Percentiles rank a stretch among this genome's conserved stretches.
Evolutionary conservation across 1,140 invertebrate species (phyloP).

Genomic region (Heliconius nattereri): DNA sequence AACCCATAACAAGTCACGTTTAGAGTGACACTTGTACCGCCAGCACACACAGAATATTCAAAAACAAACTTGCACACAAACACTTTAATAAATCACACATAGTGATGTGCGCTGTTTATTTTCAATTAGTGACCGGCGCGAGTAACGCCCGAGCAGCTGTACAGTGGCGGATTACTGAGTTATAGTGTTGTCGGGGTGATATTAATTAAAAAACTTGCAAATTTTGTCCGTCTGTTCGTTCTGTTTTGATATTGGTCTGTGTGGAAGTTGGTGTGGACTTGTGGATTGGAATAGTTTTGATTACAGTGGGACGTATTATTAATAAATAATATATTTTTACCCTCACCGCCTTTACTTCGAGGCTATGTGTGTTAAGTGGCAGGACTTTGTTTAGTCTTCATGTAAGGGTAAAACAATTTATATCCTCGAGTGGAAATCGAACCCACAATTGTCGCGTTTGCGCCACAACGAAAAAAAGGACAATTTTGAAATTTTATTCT

Average conservation of each 20-base stretch:
- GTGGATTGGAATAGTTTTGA: not conserved
- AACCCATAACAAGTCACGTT: too few relatives aligned
- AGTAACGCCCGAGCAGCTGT: slow-evolving; percentile 59
- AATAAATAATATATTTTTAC: too few relatives aligned
- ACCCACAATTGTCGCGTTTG: too few relatives aligned
- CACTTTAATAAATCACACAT: slow-evolving; percentile 53
- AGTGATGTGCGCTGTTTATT: slow-evolving; percentile 55
- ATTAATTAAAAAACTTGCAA: slow-evolving; percentile 54
- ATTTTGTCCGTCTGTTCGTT: slow-evolving; percentile 39
- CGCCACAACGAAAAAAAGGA: too few relatives aligned
- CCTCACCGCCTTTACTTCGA: too few relatives aligned
- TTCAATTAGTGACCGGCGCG: slow-evolving; percentile 56
- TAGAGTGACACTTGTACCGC: too few relatives aligned
- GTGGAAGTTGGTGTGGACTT: not conserved
- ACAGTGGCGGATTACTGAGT: slow-evolving; percentile 58
- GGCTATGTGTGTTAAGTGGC: too few relatives aligned
- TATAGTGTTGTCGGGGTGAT: slow-evolving; percentile 43
- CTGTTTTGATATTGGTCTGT: slow-evolving; percentile 10
- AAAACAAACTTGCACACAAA: slow-evolving; percentile 13
- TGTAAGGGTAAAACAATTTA: too few relatives aligned
- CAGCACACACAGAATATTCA: not conserved
- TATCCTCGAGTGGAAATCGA: too few relatives aligned
- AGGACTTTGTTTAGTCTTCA: too few relatives aligned
- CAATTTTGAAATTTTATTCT: too few relatives aligned
- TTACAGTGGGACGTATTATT: not conserved